Evolutionary conservation across 2,797 vertebrate species (phyloP).

Genomic region (Macrochelys suwanniensis): DNA sequence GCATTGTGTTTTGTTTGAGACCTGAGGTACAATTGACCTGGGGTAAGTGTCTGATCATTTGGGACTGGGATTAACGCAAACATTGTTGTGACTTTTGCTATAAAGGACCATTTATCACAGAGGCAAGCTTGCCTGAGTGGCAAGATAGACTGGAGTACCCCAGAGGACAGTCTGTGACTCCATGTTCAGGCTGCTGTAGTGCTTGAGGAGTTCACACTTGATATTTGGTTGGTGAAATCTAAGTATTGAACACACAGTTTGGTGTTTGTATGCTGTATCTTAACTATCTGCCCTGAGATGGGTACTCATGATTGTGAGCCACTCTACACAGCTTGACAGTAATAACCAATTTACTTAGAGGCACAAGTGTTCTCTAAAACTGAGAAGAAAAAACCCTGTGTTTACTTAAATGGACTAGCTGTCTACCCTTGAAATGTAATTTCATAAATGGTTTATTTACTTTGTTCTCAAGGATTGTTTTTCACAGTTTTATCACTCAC

Average conservation of each 20-base stretch:
- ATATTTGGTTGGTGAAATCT: background rate
- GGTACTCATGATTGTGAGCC: background rate
- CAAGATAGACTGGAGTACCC: background rate
- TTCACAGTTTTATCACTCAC: background rate
- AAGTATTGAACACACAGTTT: background rate
- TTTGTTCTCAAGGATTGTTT: background rate
- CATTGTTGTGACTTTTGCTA: background rate
- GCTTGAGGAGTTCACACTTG: background rate
- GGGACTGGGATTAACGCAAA: background rate
- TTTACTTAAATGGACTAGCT: background rate
- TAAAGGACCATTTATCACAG: background rate
- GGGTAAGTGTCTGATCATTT: background rate
- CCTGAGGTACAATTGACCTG: too few relatives aligned
- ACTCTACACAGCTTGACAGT: background rate
- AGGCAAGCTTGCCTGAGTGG: background rate
- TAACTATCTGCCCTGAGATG: background rate
- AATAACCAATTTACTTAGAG: background rate
- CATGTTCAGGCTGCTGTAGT: background rate
- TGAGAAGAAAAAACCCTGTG: background rate
- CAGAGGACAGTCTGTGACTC: background rate
- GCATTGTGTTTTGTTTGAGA: background rate
- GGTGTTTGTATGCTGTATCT: background rate
- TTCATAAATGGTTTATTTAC: background rate
- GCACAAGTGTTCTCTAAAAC: background rate
- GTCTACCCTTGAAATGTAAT: background rate